These are phyloP conservation scores for Eublepharis macularius DNA, from an alignment of 2,113 vertebrate genomes.

Conservation along the genomic window DNA sequence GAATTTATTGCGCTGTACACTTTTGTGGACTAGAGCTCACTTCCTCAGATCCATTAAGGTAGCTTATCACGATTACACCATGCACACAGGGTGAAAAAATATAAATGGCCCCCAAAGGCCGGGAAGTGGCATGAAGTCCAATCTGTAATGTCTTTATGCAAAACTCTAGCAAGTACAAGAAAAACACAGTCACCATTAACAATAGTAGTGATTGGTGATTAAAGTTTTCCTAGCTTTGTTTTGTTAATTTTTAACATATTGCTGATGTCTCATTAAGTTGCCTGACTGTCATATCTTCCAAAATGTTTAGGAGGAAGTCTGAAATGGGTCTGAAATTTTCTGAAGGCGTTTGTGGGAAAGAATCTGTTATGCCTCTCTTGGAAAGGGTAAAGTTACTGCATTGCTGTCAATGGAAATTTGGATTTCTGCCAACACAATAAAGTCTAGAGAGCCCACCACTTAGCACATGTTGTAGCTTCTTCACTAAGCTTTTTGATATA, in stretches of 20 bases:
- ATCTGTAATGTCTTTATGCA: not conserved
- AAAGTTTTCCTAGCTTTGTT: not conserved
- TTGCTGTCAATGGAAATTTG: conserved; percentile 24
- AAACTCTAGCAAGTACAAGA: not conserved
- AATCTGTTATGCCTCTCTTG: conserved; percentile 44
- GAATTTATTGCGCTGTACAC: not conserved
- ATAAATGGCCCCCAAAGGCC: not conserved
- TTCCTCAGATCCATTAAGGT: not conserved
- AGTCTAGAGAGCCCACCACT: not conserved
- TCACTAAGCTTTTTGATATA: not conserved
- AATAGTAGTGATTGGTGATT: not conserved
- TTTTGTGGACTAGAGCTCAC: not conserved
- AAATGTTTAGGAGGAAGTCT: not conserved
- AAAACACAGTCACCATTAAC: not conserved
- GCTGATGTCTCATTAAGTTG: not conserved
- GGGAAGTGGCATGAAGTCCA: not conserved
- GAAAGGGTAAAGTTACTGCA: conserved; percentile 4
- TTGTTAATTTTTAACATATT: not conserved
- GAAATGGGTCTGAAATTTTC: not conserved
- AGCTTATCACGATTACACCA: too few species aligned
- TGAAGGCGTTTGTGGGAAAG: not conserved
- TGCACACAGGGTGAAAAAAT: not conserved
- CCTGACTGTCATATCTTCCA: not conserved
- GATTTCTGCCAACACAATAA: conserved; percentile 28
- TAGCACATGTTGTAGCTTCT: not conserved